These are phyloP conservation scores for Sphyrna mokarran DNA, from an alignment of 2,113 vertebrate species.

Conservation along the genomic window DNA sequence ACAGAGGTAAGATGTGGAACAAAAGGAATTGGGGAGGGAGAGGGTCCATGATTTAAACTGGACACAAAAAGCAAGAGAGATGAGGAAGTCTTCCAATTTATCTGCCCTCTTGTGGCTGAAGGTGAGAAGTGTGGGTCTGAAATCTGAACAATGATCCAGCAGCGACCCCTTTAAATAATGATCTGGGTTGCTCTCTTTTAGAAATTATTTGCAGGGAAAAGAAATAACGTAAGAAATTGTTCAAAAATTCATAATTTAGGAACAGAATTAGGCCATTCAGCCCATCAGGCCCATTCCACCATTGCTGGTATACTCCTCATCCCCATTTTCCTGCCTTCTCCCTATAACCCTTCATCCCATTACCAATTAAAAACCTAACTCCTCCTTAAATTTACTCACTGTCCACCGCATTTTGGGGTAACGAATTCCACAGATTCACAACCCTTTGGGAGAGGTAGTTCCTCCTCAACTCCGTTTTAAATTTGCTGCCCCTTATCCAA, in stretches of 20 bases:
- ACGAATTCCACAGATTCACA: too few relatives aligned
- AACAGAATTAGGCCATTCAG: too few relatives aligned
- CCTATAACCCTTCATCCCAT: too few relatives aligned
- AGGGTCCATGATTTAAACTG: not conserved
- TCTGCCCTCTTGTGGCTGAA: not conserved
- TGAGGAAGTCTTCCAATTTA: not conserved
- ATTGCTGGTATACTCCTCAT: too few relatives aligned
- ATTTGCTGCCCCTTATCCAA: too few relatives aligned
- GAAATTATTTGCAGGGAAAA: not conserved
- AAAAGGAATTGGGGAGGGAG: not conserved
- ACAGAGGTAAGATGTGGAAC: constrained; percentile 32
- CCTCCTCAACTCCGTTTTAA: too few relatives aligned
- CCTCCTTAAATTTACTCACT: too few relatives aligned
- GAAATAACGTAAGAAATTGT: not conserved
- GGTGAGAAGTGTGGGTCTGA: not conserved
- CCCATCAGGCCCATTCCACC: too few relatives aligned
- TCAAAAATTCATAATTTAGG: not conserved
- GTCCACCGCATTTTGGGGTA: too few relatives aligned
- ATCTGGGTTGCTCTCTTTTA: not conserved
- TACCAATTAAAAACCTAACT: too few relatives aligned
- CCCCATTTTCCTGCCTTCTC: too few relatives aligned
- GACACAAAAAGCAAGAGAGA: not conserved
- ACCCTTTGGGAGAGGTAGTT: too few relatives aligned
- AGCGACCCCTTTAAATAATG: not conserved
- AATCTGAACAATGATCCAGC: not conserved